Evolutionary conservation across 2,888 invertebrate genomes (phyloP), one percentile per base, ranked within the genome.

Genomic region (Hypolimnas misippus): DNA sequence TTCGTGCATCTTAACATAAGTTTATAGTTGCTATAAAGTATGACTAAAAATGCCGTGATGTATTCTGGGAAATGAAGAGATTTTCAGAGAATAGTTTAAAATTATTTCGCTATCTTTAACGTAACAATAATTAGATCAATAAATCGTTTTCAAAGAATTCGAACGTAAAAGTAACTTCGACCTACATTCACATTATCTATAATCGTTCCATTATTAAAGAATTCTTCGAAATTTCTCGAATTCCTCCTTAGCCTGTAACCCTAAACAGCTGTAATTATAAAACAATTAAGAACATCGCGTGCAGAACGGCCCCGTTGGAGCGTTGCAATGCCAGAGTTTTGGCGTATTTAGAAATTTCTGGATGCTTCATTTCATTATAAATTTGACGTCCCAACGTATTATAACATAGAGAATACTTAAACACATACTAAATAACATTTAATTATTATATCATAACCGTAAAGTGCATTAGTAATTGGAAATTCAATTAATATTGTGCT

Each of bases 201-300:
- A 25, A 25, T 25, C 33, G 33, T 35, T 35, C 33, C 12, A 35
- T 35, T 35, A 25, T 25, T 25, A 25, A n/a, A 38, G n/a, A 38
- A 35, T 35, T 35, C 35, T 2, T 38, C 35, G 35, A 14, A 38
- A 44, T 35, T 25, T n/a, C 16, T 46, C 29, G 12, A 38, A 40
- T 17, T 46, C 38, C 12, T n/a, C 31, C 21, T 51, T 53, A 50
- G 8, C 17, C 19, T 40, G 35, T 21, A 49, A 53, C 56, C 50
- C 61, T 61, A 61, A 66, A 52, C 61, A 63, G 65, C 59, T 62
- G 74, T 70, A 77, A 79, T 80, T 77, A 77, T 73, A 74, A 77
- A 80, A 75, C 76, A 79, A 80, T 80, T 78, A 78, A 59, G 70
- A 58, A 58, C 63, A 67, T 78, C 72, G 78, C 76, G 76, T 77